Base-by-base conservation (phyloP, 2,888 invertebrate genomes). In the Rhagophthalmus giganteus region DNA sequence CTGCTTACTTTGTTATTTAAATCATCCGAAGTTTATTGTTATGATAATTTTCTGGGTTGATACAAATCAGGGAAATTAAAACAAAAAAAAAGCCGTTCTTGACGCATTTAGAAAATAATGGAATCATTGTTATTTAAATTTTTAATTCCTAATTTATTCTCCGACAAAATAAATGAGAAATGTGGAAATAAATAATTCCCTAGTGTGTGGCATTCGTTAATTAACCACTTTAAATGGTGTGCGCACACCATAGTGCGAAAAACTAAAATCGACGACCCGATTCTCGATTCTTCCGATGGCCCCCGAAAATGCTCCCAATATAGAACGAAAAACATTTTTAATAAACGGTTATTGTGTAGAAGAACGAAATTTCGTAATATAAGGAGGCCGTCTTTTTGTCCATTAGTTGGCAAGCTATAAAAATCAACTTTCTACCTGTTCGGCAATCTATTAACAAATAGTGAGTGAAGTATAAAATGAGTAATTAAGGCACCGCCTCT, bases 401-500 rank as follows among this genome's bases (percentile, higher is more conserved):
- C 27, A 20, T 48, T 41, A 49, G 52, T 35, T 40, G 32, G 35
- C 30, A 38, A 33, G 40, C 27, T 39, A 26, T 37, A 50, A 53
- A 56, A 56, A 50, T 45, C 38, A 39, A 57, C 57, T 59, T 59
- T 59, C 57, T 59, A 59, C 57, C 55, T 59, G 57, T 55, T 49
- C 53, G 52, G 53, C 61, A 66, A 69, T 70, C 69, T 71, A 70
- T 72, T 71, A 71, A 67, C 71, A 70, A 72, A 71, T 70, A 69
- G 68, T 66, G 64, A 69, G 65, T 65, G 68, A 67, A 68, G 69
- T 65, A 68, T 68, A 66, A 71, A 72, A 70, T 73, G 72, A 72
- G 69, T 74, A 72, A 74, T 73, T 73, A 73, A 67, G 70, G 68
- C 64, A 67, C 70, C 70, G 73, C 72, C 72, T 72, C 68, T 72